Conservation (phyloP, 2,797 vertebrate species). For the Microctenopoma lineatum region DNA sequence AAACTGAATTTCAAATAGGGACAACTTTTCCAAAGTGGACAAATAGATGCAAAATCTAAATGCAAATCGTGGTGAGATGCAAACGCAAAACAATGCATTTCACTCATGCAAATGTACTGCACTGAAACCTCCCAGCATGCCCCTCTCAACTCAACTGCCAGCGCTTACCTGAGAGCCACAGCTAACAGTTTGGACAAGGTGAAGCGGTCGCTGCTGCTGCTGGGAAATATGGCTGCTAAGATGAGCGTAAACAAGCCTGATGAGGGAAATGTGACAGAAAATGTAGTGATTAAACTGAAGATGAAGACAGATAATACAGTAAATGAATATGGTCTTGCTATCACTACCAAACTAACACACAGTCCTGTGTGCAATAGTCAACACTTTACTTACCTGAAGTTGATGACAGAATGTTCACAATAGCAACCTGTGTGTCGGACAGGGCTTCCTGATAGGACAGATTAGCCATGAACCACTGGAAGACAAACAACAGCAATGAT, state of each 20-base stretch:
- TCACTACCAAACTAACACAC: not conserved
- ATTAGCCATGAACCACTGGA: conserved; percentile 97
- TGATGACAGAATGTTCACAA: conserved; percentile 96
- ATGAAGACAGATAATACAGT: not conserved
- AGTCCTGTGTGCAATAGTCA: not conserved
- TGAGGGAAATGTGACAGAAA: conserved; percentile 23
- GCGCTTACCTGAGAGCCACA: conserved; percentile 91
- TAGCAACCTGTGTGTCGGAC: conserved; percentile 93
- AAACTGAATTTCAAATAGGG: not conserved
- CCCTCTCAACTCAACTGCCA: not conserved
- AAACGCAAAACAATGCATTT: not conserved
- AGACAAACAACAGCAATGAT: conserved; percentile 42
- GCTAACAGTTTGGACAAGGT: conserved; percentile 95
- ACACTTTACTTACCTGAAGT: conserved; percentile 87
- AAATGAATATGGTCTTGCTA: not conserved
- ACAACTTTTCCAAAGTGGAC: not conserved
- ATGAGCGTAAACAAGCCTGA: conserved; percentile 95
- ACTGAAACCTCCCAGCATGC: not conserved
- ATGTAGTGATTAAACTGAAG: conserved; percentile 59
- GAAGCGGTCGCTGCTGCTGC: conserved; percentile 97
- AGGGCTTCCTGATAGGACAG: conserved; percentile 96
- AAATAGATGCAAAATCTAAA: not conserved
- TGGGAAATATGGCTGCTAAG: conserved; percentile 95
- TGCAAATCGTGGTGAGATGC: not conserved
- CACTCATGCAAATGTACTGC: conserved; percentile 7